These are phyloP conservation scores for Tamandua tetradactyla DNA, from an alignment of 2,797 vertebrate genomes.

Conservation along the genomic window DNA sequence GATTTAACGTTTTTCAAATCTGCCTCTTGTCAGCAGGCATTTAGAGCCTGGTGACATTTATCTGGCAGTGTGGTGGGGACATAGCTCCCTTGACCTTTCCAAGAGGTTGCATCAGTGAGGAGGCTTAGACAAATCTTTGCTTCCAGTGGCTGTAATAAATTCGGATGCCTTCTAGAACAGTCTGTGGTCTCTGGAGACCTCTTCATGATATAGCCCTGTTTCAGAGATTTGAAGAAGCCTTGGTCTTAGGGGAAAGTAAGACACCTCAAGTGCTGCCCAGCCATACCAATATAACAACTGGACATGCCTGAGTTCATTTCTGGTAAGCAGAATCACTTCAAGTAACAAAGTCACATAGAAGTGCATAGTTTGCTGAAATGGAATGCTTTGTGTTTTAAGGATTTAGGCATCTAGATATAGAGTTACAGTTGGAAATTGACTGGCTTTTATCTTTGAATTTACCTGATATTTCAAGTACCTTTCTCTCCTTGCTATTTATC, in stretches of 20 bases:
- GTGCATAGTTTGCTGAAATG: neutral
- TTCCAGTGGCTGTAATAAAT: neutral
- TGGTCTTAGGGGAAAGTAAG: neutral
- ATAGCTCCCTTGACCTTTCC: constrained; percentile 32
- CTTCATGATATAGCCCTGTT: neutral
- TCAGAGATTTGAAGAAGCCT: neutral
- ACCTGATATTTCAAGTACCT: neutral
- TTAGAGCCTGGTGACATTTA: constrained; percentile 56
- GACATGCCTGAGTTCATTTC: neutral
- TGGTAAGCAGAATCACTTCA: constrained; percentile 62
- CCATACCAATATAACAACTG: neutral
- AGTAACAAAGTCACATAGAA: neutral
- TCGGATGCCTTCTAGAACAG: neutral
- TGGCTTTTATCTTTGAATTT: neutral
- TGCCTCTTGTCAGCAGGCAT: constrained; percentile 58
- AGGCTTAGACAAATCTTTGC: neutral
- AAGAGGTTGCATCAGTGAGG: neutral
- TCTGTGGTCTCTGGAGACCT: neutral
- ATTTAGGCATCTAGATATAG: neutral
- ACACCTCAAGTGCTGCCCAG: neutral
- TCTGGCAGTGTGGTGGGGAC: constrained; percentile 51
- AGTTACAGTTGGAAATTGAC: neutral
- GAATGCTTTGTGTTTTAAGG: neutral
- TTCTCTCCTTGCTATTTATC: constrained; percentile 8
- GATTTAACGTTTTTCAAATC: neutral